These are phyloP conservation scores for Carcharodon carcharias DNA, from an alignment of 2,797 vertebrate genomes.

Conservation along the genomic window DNA sequence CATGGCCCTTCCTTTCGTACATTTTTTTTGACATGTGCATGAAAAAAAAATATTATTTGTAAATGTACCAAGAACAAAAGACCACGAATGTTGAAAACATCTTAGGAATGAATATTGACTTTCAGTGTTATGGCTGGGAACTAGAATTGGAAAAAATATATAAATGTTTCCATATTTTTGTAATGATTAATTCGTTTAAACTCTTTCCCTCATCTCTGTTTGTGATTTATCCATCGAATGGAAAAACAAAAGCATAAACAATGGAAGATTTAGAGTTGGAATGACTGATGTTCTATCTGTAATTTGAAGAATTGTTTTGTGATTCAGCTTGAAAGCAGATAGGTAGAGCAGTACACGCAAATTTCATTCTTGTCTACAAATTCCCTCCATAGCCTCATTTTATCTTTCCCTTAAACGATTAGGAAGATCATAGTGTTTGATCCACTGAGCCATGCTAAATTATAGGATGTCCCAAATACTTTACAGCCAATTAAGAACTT, in stretches of 20 bases:
- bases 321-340: not conserved
- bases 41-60: not conserved
- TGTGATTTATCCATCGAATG: not conserved
- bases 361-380: not conserved
- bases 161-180: not conserved
- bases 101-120: conserved; percentile 10
- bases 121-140: conserved; percentile 32
- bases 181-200: not conserved
- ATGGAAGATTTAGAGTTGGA: not conserved
- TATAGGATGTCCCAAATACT: not conserved
- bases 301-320: not conserved
- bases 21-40: not conserved
- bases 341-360: not conserved
- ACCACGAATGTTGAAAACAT: not conserved
- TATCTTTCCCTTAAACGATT: not conserved
- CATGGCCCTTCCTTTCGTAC: not conserved
- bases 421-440: not conserved
- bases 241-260: conserved; percentile 13
- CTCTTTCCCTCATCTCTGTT: not conserved
- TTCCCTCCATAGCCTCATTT: not conserved
- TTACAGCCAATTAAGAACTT: not conserved
- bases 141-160: not conserved
- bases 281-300: not conserved
- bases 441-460: not conserved
- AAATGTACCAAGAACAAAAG: not conserved